phyloP scores from a whole-genome alignment of 2,113 vertebrate genomes.

The Pimephales promelas region DNA sequence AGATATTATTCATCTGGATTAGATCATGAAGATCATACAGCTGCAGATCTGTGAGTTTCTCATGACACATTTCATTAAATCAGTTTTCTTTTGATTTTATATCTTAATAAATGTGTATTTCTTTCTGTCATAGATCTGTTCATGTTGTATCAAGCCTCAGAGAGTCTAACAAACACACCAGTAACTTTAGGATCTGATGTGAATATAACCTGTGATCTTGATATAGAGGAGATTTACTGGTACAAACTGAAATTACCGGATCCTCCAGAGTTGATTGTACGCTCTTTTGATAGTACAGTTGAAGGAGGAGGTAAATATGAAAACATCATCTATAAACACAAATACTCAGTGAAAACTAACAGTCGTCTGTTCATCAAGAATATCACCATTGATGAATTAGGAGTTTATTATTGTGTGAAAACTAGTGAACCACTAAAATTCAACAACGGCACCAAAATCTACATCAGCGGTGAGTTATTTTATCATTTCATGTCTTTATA shows the following conservation, averaged over 20 bases:
- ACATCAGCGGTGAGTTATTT: background rate
- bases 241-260: too few relatives aligned
- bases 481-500: background rate
- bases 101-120: too few relatives aligned
- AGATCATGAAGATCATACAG: background rate
- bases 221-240: too few relatives aligned
- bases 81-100: background rate
- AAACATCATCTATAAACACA: background rate
- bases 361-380: background rate
- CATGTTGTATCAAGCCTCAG: too few relatives aligned
- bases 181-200: too few relatives aligned
- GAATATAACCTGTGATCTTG: too few relatives aligned
- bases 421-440: too few relatives aligned
- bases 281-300: background rate
- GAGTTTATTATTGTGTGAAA: too few relatives aligned
- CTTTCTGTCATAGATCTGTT: too few relatives aligned
- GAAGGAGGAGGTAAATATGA: fast-evolving
- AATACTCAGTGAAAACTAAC: conserved; percentile 13
- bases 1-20: background rate
- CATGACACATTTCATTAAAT: background rate
- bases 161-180: too few relatives aligned
- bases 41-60: background rate
- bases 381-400: too few relatives aligned
- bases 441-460: too few relatives aligned
- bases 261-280: background rate